These are phyloP conservation scores for Drosophila greeni DNA, from an alignment of 2,888 invertebrate genomes.

Conservation along the genomic window DNA sequence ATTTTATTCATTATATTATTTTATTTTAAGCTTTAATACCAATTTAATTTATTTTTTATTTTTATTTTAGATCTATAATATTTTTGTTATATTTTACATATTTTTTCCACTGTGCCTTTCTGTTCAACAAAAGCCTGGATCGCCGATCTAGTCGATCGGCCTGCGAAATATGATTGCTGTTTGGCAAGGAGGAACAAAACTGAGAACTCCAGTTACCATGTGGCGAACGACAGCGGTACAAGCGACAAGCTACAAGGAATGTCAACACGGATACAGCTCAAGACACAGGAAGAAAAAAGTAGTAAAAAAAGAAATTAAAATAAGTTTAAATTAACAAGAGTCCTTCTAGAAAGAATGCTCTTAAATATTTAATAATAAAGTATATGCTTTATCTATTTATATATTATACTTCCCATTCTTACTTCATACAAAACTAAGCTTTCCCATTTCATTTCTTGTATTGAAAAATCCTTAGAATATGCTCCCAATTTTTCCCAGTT, in stretches of 20 bases:
- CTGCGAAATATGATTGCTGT: conserved; percentile 64
- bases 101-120: conserved; percentile 31
- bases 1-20: not conserved
- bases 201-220: conserved; percentile 23
- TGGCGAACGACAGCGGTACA: conserved; percentile 26
- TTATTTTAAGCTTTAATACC: no score
- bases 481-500: not conserved
- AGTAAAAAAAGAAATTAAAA: no score
- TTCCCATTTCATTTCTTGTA: no score
- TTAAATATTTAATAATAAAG: not conserved
- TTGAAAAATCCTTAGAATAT: no score
- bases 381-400: no score
- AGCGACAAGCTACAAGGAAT: conserved; percentile 46
- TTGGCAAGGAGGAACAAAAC: conserved; percentile 34
- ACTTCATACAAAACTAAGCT: not conserved
- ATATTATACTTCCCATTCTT: not conserved
- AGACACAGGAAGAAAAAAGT: not conserved
- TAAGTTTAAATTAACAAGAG: no score
- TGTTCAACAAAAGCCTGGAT: not conserved
- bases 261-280: conserved; percentile 43
- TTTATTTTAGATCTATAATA: no score
- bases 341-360: not conserved
- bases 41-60: no score
- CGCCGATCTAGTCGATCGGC: conserved; percentile 27
- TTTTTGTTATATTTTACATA: not conserved